These are phyloP conservation scores for Pimephales promelas DNA, from an alignment of 2,113 vertebrate species.

Conservation along the genomic window DNA sequence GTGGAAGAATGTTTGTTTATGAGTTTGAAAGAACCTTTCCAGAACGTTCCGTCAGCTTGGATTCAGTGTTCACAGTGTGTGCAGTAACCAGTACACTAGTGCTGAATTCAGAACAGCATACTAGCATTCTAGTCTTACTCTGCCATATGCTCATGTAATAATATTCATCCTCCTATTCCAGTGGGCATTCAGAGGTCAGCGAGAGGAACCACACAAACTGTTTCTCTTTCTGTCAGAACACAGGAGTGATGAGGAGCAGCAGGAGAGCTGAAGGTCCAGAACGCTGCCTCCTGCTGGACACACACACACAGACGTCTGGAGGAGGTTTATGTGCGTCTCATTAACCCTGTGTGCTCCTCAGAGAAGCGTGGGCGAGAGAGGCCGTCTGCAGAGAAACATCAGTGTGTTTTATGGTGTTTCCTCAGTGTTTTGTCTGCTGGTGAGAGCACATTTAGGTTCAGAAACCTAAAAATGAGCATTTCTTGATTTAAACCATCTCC, in stretches of 20 bases:
- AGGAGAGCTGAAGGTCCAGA: not conserved
- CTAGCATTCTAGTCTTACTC: not conserved
- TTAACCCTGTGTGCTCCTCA: constrained; percentile 40
- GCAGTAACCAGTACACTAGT: not conserved
- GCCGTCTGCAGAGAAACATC: constrained; percentile 15
- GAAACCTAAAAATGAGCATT: not conserved
- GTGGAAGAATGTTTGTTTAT: no score
- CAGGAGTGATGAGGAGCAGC: constrained; percentile 13
- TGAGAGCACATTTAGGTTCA: not conserved
- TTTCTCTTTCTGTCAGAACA: not conserved
- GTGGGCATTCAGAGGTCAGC: not conserved
- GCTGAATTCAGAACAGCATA: not conserved
- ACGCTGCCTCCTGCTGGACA: constrained; percentile 35
- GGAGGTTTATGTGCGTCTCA: constrained; percentile 23
- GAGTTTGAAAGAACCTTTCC: no score
- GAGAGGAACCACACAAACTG: not conserved
- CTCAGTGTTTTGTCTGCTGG: not conserved
- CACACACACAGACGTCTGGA: constrained; percentile 31
- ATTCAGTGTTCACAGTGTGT: not conserved
- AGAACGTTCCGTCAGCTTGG: no score
- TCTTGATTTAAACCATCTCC: not conserved
- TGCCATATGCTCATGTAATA: not conserved
- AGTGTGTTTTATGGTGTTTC: not conserved
- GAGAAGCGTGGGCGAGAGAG: constrained; percentile 5
- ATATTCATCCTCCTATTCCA: not conserved